Evolutionary conservation across 2,888 invertebrate genomes (phyloP).

Genomic region (Gordius sp.): DNA sequence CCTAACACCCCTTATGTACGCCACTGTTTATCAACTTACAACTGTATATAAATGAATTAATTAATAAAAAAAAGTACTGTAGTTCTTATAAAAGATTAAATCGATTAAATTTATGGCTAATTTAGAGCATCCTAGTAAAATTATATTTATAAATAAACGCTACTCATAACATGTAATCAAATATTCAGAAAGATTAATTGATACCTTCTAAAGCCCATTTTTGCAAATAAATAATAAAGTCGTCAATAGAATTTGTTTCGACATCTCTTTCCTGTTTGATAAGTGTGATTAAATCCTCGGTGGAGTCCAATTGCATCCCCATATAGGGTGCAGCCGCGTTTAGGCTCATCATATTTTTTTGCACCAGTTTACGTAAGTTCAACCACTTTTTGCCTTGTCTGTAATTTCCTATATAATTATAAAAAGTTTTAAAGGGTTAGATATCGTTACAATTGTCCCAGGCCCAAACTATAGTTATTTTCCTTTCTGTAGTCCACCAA

Average conservation of each 20-base stretch:
- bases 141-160: too few relatives aligned
- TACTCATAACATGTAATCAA: too few relatives aligned
- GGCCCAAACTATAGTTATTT: constrained; percentile 1
- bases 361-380: background rate
- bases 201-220: constrained; percentile 9
- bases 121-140: too few relatives aligned
- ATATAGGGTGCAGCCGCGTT: background rate
- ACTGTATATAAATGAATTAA: too few relatives aligned
- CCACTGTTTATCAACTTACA: too few relatives aligned
- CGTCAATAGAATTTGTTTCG: background rate
- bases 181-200: too few relatives aligned
- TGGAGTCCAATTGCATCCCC: background rate
- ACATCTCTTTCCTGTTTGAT: background rate
- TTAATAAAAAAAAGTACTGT: too few relatives aligned
- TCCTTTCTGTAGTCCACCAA: background rate
- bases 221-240: background rate
- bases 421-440: too few relatives aligned
- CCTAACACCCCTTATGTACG: too few relatives aligned
- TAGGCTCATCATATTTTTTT: background rate
- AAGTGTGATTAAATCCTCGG: background rate
- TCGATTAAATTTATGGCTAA: too few relatives aligned
- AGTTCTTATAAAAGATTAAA: too few relatives aligned
- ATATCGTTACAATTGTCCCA: constrained; percentile 8
- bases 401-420: too few relatives aligned
- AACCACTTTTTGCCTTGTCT: background rate